Evolutionary conservation across 2,113 vertebrate genomes (phyloP).

Genomic region (Myrmecophaga tridactyla): DNA sequence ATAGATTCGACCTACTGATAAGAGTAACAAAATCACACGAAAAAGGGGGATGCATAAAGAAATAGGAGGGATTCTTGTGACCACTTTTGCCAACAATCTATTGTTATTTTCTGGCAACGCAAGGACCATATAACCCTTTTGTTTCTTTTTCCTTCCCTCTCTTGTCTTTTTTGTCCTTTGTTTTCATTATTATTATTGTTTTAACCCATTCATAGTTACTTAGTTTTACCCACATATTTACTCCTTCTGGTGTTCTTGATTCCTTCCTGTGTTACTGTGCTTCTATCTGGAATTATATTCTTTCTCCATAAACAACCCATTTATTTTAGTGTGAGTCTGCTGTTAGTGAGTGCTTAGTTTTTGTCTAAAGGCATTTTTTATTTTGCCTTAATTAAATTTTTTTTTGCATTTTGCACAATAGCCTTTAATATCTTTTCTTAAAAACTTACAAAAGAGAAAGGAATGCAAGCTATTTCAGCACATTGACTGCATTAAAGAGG

Average conservation of each 20-base stretch:
- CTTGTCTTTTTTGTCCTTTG: neutral
- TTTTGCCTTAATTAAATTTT: conserved; percentile 13
- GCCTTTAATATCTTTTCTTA: too few relatives aligned
- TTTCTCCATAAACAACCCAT: neutral
- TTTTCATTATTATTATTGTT: conserved; percentile 7
- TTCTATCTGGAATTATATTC: conserved; percentile 25
- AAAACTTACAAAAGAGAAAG: too few relatives aligned
- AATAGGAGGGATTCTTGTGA: conserved; percentile 14
- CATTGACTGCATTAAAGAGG: too few relatives aligned
- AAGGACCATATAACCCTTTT: neutral
- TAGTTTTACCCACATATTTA: conserved; percentile 20
- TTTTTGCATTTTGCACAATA: too few relatives aligned
- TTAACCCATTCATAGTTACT: neutral
- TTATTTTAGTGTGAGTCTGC: neutral
- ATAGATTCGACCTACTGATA: neutral
- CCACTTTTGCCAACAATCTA: neutral
- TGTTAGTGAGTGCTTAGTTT: neutral
- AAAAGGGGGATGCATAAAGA: neutral
- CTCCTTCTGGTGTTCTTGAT: neutral
- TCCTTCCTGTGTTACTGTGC: neutral
- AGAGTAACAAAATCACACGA: neutral
- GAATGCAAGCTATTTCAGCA: too few relatives aligned
- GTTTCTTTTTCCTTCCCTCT: neutral
- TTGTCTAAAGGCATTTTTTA: conserved; percentile 19
- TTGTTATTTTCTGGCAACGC: neutral